Evolutionary conservation across 2,888 invertebrate genomes (phyloP), one percentile per base, ranked within the genome.

Genomic region (Drosophila mulleri): DNA sequence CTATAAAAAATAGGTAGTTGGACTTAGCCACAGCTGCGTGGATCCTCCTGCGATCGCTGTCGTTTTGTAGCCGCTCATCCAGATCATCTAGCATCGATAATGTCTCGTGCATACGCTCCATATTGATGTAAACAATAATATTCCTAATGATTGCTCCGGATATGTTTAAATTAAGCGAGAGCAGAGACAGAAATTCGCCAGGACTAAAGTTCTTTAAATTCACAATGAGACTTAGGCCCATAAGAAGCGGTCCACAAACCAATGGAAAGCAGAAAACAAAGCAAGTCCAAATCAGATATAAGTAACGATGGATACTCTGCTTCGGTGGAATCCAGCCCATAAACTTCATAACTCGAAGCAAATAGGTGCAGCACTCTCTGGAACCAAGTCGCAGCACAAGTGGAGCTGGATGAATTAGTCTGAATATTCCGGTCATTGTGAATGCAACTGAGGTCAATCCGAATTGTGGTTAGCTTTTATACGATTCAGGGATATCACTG

Each of bases 251-350:
- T 8, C 75, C 14, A 48, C 82, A 78, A 16, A 73, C 12, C 1
- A 48, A 3, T 6, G 48, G 61, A 29, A 70, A 47, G 2, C 66
- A 45, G 39, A 59, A 73, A 1, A 63, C 53, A 3, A 66, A 41
- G 2, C 56, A 47, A 0, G 67, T 54, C 75, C 80, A 80, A 7
- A 72, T 12, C 1, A 70, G n/a, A 8, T 78, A 80, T 0, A 80
- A 7, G 42, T 71, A 74, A 1, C 83, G 72, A 8, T 16, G 11
- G 0, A 56, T 0, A 8, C 78, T 76, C n/a, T 56, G 44, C 26
- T 78, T 44, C 1, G 86, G 83, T 1, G 76, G 64, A 2, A 56
- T 23, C 76, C 76, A 85, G 1, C 86, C 83, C 0, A 72, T 42
- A 0, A 63, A 50, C 48, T 54, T 48, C 71, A 85, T 68, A 11